Base-by-base conservation (phyloP, 2,888 invertebrate species). In the Homarus gammarus region DNA sequence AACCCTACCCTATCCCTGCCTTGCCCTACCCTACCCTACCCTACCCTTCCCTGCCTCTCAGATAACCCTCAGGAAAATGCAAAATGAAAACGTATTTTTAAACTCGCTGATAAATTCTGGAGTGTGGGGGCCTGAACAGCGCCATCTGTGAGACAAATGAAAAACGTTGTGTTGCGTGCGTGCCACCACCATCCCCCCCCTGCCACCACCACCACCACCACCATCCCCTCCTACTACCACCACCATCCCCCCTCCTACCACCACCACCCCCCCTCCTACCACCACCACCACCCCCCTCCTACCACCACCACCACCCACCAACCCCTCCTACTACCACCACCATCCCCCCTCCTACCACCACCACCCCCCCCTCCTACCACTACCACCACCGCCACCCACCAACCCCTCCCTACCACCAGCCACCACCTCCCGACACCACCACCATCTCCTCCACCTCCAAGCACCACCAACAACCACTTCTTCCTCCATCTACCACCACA, bases 401-500 rank as follows among this genome's bases (percentile, higher is more conserved):
- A 18, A 18, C 0, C 12, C 44, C 22, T 56, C 70, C 70, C 6
- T 5, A 12, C 31, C 70, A 12, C 31, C 70, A 31, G 27, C 3
- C 36, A 40, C 44, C 75, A 40, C n/a, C 75, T 44, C 27, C 27
- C 75, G n/a, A n/a, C n/a, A n/a, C n/a, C n/a, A n/a, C n/a, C n/a
- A n/a, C n/a, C n/a, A n/a, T n/a, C 73, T 73, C 73, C 44, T 33
- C 38, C 44, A 40, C 15, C n/a, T n/a, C n/a, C n/a, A n/a, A n/a
- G n/a, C n/a, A n/a, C n/a, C n/a, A n/a, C n/a, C n/a, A n/a, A n/a
- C n/a, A n/a, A n/a, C n/a, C n/a, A n/a, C n/a, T n/a, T n/a, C n/a
- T n/a, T n/a, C n/a, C n/a, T n/a, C n/a, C n/a, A n/a, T n/a, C n/a
- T n/a, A n/a, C n/a, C n/a, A n/a, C n/a, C n/a, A n/a, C n/a, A n/a